These are phyloP conservation scores for Triops longicaudatus DNA, from an alignment of 1,140 invertebrate species.

Conservation along the genomic window DNA sequence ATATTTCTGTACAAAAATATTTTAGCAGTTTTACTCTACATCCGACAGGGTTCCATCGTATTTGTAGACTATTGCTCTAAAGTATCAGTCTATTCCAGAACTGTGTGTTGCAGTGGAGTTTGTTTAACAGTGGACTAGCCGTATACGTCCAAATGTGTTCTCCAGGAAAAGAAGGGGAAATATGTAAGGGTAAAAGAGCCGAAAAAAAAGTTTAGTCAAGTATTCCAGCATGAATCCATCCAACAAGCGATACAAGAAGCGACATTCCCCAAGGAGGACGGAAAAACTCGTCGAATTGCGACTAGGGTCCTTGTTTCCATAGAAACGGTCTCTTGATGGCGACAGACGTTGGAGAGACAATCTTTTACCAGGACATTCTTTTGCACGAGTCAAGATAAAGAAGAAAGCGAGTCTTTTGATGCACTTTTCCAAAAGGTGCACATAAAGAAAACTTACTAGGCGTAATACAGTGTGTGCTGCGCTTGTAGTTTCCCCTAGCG, in stretches of 20 bases:
- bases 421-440: neutral
- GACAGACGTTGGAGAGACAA: neutral
- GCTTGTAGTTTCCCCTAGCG: neutral
- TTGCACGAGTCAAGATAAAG: conserved; percentile 2
- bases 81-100: neutral
- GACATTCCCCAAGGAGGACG: neutral
- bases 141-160: neutral
- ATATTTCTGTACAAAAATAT: too few relatives aligned
- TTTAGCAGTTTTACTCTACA: too few relatives aligned
- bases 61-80: too few relatives aligned
- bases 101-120: neutral
- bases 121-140: neutral
- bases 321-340: conserved; percentile 10
- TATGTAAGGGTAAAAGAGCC: neutral
- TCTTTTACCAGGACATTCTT: neutral
- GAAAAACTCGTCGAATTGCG: neutral
- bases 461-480: neutral
- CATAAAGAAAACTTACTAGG: neutral
- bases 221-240: neutral
- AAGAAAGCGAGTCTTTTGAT: neutral
- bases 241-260: conserved; percentile 5
- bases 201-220: neutral
- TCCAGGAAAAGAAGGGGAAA: neutral
- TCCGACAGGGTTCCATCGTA: too few relatives aligned
- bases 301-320: neutral